These are phyloP conservation scores for Phytoseiulus persimilis DNA, from an alignment of 2,888 invertebrate genomes.

Conservation along the genomic window DNA sequence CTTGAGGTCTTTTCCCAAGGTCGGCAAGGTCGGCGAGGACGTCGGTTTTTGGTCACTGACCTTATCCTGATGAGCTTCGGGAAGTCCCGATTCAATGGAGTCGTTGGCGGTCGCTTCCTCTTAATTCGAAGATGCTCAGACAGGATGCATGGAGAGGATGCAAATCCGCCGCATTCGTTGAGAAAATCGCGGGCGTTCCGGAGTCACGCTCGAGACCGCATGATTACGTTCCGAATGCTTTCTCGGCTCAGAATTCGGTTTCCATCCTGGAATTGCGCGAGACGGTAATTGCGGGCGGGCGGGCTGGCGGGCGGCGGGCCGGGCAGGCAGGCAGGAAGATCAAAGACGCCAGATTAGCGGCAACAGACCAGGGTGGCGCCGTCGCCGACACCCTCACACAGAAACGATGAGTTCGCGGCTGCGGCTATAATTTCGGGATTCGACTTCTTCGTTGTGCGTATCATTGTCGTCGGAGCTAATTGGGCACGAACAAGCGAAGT, in stretches of 20 bases:
- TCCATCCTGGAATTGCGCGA: background rate
- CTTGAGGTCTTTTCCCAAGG: background rate
- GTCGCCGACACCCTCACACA: background rate
- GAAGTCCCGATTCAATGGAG: too few species aligned
- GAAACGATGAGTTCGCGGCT: background rate
- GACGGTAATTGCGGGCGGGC: background rate
- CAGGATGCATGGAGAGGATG: background rate
- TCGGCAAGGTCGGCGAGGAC: background rate
- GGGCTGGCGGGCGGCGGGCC: too few species aligned
- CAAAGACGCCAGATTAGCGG: background rate
- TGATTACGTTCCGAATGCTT: background rate
- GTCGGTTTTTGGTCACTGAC: background rate
- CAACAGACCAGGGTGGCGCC: background rate
- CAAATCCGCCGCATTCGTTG: background rate
- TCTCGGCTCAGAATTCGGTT: background rate
- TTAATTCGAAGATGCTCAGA: too few species aligned
- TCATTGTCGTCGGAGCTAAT: background rate
- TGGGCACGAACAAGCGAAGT: background rate
- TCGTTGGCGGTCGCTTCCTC: too few species aligned
- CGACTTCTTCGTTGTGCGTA: background rate
- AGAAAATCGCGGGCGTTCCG: background rate
- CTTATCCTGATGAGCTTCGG: too few species aligned
- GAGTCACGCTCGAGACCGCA: background rate
- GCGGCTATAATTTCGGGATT: background rate
- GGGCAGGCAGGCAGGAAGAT: background rate